These are phyloP conservation scores for Chloroceryle aenea DNA, from an alignment of 2,113 vertebrate genomes.

Conservation along the genomic window DNA sequence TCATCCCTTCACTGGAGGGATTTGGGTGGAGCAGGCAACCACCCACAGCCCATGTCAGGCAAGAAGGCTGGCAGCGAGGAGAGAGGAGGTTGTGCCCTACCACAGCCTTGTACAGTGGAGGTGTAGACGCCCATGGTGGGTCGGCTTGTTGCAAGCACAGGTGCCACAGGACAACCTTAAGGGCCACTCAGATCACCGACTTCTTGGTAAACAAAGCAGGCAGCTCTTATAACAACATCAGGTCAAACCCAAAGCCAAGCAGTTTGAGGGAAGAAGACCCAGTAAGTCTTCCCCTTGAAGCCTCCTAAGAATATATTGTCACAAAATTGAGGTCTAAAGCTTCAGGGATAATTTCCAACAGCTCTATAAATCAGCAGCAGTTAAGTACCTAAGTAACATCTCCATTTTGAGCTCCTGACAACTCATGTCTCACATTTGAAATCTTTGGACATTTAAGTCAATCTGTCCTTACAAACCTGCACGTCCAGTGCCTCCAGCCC, in stretches of 20 bases:
- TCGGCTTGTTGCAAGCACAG: background rate
- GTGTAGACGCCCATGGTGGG: too few species aligned
- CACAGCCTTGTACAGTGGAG: accelerated
- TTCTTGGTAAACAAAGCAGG: background rate
- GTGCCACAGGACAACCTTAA: background rate
- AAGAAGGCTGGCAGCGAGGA: background rate
- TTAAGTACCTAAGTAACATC: background rate
- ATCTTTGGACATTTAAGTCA: background rate
- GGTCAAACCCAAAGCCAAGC: background rate
- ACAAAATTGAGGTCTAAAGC: background rate
- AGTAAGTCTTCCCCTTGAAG: background rate
- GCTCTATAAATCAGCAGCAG: background rate
- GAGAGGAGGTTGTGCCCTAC: background rate
- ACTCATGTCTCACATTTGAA: background rate
- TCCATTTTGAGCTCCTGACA: background rate
- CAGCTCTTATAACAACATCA: background rate
- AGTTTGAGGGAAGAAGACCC: background rate
- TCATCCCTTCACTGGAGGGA: background rate
- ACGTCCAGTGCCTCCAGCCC: background rate
- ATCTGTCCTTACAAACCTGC: background rate
- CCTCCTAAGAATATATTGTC: background rate
- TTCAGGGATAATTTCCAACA: background rate
- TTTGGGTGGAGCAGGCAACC: background rate
- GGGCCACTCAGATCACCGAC: background rate
- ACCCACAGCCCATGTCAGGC: accelerated